Conservation (phyloP, 2,797 vertebrate genomes). For the Crax fasciolata region DNA sequence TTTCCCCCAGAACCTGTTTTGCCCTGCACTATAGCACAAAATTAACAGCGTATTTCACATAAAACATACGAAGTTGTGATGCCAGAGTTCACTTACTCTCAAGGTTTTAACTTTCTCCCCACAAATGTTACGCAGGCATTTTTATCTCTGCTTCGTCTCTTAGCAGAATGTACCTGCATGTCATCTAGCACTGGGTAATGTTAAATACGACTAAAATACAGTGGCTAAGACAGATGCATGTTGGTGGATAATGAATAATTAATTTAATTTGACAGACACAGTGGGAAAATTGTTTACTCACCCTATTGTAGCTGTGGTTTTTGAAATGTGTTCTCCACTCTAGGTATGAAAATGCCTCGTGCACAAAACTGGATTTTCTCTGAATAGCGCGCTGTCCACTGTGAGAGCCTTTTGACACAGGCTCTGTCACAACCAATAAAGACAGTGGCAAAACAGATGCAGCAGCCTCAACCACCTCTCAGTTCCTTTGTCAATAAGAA, state of each 20-base stretch:
- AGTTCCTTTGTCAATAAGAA: conserved; percentile 54
- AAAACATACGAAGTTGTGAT: background rate
- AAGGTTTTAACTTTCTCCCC: background rate
- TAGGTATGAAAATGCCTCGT: conserved; percentile 48
- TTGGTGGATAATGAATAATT: conserved; percentile 25
- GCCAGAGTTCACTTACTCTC: background rate
- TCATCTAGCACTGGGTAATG: conserved; percentile 3
- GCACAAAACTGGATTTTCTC: conserved; percentile 49
- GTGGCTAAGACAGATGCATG: background rate
- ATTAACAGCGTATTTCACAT: background rate
- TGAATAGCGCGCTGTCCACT: conserved; percentile 22
- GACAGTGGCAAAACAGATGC: conserved; percentile 37
- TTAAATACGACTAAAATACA: background rate
- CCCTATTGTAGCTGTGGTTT: conserved; percentile 37
- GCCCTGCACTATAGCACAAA: background rate
- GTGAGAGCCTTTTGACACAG: conserved; percentile 45
- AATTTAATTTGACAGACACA: conserved; percentile 19
- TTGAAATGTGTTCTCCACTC: conserved; percentile 41
- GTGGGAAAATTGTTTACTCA: conserved; percentile 50
- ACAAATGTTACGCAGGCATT: background rate
- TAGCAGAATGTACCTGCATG: background rate
- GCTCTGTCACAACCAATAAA: conserved; percentile 51
- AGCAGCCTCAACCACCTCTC: conserved; percentile 51
- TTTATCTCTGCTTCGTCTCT: background rate
- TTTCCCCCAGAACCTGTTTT: background rate